Evolutionary conservation across 2,888 invertebrate species (phyloP).

Genomic region (Isoperla grammatica): DNA sequence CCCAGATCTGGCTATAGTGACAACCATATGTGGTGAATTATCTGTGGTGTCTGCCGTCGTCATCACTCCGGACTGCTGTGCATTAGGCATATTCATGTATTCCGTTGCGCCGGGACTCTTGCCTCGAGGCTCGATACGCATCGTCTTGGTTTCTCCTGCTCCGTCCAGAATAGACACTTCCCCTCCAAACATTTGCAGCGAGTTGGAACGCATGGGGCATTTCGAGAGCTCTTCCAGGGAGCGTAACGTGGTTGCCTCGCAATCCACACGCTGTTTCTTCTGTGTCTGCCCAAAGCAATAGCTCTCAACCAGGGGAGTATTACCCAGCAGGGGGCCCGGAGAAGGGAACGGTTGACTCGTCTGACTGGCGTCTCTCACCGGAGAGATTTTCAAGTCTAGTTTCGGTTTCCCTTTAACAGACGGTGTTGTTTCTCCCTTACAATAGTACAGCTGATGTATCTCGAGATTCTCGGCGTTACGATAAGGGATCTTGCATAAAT

Average conservation of each 20-base stretch:
- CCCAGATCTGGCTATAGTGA: constrained; percentile 59
- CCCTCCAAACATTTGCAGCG: constrained; percentile 67
- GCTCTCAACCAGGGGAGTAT: constrained; percentile 71
- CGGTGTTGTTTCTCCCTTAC: constrained; percentile 55
- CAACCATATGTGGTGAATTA: constrained; percentile 55
- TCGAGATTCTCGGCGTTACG: constrained; percentile 75
- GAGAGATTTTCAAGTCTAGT: constrained; percentile 9
- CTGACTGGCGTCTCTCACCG: constrained; percentile 14
- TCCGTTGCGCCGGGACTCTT: constrained; percentile 11
- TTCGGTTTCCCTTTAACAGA: constrained; percentile 31
- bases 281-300: constrained; percentile 40
- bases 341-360: constrained; percentile 58
- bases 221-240: constrained; percentile 55
- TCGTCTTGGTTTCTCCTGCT: constrained; percentile 61
- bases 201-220: constrained; percentile 30
- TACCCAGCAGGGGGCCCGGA: constrained; percentile 76
- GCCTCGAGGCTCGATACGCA: constrained; percentile 56
- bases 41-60: constrained; percentile 34
- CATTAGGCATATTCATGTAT: not conserved
- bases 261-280: constrained; percentile 24
- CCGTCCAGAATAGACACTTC: constrained; percentile 70
- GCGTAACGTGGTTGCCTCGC: constrained; percentile 43
- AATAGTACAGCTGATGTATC: constrained; percentile 72
- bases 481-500: constrained; percentile 71
- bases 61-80: constrained; percentile 38